Conservation (phyloP, 2,797 vertebrate species). For the Morelia viridis region DNA sequence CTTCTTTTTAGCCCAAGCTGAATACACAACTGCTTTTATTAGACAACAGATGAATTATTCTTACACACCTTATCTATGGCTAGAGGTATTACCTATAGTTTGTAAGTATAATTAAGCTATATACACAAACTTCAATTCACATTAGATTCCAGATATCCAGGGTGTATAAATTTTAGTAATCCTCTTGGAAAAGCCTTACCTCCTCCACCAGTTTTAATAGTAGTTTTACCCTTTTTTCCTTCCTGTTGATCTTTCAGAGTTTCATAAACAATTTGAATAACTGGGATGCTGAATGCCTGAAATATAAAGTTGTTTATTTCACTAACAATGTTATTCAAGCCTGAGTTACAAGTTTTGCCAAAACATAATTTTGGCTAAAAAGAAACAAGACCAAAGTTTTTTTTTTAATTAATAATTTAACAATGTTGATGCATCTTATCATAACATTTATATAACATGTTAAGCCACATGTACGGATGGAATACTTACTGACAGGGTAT, state of each 20-base stretch:
- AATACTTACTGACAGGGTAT: not conserved
- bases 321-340: not conserved
- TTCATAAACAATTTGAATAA: constrained; percentile 98
- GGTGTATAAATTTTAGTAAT: not conserved
- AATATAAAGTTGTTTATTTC: constrained; percentile 3
- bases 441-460: not conserved
- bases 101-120: not conserved
- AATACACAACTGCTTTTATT: not conserved
- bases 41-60: not conserved
- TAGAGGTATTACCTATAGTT: not conserved
- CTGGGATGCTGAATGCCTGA: constrained; percentile 96
- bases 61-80: not conserved
- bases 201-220: constrained; percentile 88
- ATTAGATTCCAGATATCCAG: not conserved
- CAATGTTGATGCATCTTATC: not conserved
- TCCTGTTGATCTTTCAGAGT: constrained; percentile 95
- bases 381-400: not conserved
- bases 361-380: not conserved
- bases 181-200: constrained; percentile 69
- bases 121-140: not conserved
- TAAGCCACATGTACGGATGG: not conserved
- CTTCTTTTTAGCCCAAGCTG: not conserved
- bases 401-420: not conserved
- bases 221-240: constrained; percentile 89
- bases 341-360: not conserved